Evolutionary conservation across 1,140 invertebrate genomes (phyloP), one percentile per base, ranked within the genome.

Genomic region (Glomeris maerens): DNA sequence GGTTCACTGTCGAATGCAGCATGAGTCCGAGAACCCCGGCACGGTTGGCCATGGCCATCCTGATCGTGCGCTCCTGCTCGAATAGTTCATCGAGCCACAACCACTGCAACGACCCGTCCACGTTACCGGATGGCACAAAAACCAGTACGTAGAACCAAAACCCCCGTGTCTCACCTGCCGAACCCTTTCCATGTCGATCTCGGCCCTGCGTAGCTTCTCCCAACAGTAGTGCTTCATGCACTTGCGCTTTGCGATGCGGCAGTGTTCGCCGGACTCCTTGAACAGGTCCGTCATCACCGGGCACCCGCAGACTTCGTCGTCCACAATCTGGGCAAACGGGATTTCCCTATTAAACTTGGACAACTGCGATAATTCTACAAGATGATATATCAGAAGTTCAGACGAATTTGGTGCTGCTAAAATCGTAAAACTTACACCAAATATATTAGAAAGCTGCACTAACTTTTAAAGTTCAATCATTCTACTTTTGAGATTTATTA

Each of bases 1-100:
- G 89, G 66, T 94, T 87, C 60, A 91, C 90, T 0, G 90, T 92
- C 0, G 90, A 92, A 64, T 97, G 91, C 13, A 97, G 66, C 81
- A 97, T 86, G 0, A 97, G 69, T 0, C 86, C 86, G 2, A 97
- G 68, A 0, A 95, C 84, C 17, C 91, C 91, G 41, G 88, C 88
- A 44, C 92, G 60, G 39, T 82, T 87, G 0, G 85, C 79, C 78
- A 96, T 88, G 50, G 82, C 79, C 2, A 81, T 74, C 1, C 88
- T 68, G n/a, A 94, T 82, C 60, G 83, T 82, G 42, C 88, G 70
- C 70, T 97, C 91, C 62, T 94, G 86, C 61, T 97, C 92, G 44
- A 94, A 75, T n/a, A 97, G 69, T 58, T 97, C 92, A 61, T 97
- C 93, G 56, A 96, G 74, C 64, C 88, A 87, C 28, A 96, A 69